phyloP scores from a whole-genome alignment of 2,113 vertebrate genomes.

The Apeltes quadracus region DNA sequence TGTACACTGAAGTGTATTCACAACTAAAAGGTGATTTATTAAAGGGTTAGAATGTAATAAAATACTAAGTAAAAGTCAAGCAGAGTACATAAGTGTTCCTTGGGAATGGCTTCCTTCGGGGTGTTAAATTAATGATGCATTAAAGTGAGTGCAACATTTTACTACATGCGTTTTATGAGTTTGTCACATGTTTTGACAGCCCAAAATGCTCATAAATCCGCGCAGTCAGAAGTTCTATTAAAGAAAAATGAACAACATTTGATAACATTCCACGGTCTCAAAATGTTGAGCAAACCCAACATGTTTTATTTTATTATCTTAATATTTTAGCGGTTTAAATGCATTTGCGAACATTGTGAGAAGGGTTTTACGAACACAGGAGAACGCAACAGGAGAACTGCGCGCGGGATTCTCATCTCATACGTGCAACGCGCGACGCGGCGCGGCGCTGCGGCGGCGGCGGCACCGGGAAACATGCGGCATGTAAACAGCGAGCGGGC shows the following conservation, averaged over 20 bases:
- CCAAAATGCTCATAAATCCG: not conserved
- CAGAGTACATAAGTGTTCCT: not conserved
- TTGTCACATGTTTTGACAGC: not conserved
- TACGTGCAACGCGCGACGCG: slow-evolving; percentile 20
- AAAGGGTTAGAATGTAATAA: not conserved
- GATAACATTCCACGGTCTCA: no score
- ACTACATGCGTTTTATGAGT: slow-evolving; percentile 11
- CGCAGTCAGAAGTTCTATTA: not conserved
- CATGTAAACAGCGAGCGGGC: slow-evolving; percentile 86
- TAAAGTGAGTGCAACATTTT: slow-evolving; percentile 42
- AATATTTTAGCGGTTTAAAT: not conserved
- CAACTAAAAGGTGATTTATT: not conserved
- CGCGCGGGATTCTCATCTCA: no score
- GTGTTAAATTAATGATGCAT: slow-evolving; percentile 50
- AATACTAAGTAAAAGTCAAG: not conserved
- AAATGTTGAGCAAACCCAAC: no score
- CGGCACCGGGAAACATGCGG: slow-evolving; percentile 85
- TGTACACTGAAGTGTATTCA: not conserved
- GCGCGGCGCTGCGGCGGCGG: slow-evolving; percentile 60
- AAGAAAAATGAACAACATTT: not conserved
- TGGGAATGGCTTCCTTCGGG: not conserved
- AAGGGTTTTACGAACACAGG: not conserved
- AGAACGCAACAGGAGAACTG: no score
- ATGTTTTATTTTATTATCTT: not conserved
- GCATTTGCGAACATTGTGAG: not conserved